These are phyloP conservation scores for Adelosebastes latens DNA, from an alignment of 2,797 vertebrate genomes.

Conservation along the genomic window DNA sequence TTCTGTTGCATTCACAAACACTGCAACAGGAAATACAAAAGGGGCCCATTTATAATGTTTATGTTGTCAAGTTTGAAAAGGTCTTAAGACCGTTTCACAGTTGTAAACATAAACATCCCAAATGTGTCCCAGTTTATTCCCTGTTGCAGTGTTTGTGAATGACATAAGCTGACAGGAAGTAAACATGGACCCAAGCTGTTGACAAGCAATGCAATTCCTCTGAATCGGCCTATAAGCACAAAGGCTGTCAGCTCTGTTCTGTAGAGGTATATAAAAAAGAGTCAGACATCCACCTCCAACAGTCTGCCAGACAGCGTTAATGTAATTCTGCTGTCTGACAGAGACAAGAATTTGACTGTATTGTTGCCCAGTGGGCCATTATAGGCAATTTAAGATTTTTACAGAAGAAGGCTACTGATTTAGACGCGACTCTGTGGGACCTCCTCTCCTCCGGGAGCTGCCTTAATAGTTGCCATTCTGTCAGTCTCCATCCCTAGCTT, in stretches of 20 bases:
- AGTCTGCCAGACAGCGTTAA: conserved; percentile 8
- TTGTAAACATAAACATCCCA: no score
- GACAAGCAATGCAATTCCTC: neutral
- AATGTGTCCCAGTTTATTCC: neutral
- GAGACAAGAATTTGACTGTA: neutral
- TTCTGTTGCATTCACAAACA: no score
- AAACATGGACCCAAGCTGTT: neutral
- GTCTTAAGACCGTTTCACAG: no score
- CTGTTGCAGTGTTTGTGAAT: neutral
- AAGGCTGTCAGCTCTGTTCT: neutral
- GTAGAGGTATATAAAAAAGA: neutral
- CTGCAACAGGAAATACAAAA: no score
- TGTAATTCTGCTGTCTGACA: conserved; percentile 20
- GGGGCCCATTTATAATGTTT: no score
- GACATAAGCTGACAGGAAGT: neutral
- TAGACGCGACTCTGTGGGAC: conserved; percentile 16
- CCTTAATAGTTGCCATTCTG: conserved; percentile 41
- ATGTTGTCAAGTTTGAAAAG: no score
- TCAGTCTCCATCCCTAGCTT: conserved; percentile 28
- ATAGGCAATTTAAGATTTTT: conserved; percentile 22
- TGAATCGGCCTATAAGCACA: neutral
- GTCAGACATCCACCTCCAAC: neutral
- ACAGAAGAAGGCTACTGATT: conserved; percentile 13
- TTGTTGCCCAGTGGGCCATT: conserved; percentile 21
- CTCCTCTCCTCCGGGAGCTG: conserved; percentile 13